phyloP scores from a whole-genome alignment of 1,140 invertebrate genomes.

The Zaprionus vittiger region DNA sequence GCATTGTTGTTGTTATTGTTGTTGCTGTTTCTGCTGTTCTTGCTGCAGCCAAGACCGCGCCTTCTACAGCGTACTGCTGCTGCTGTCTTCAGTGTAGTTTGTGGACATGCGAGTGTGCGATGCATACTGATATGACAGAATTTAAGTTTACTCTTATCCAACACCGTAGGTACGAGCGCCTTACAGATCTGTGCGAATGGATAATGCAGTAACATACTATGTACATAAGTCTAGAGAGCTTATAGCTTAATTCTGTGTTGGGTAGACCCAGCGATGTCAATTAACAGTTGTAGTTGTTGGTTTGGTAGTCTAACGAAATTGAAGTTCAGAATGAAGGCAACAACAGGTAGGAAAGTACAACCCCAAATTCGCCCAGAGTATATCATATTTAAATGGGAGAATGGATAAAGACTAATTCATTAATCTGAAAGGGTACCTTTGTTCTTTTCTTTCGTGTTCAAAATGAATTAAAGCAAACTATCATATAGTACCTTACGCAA shows the following conservation, averaged over 20 bases:
- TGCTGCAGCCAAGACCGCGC: slow-evolving; percentile 26
- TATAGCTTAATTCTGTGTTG: slow-evolving; percentile 10
- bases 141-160: slow-evolving; percentile 19
- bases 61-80: slow-evolving; percentile 53
- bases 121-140: slow-evolving; percentile 73
- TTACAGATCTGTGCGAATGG: neutral
- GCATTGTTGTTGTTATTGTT: slow-evolving; percentile 35
- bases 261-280: neutral
- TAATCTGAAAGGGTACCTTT: no score
- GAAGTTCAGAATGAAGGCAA: neutral
- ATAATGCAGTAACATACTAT: neutral
- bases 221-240: neutral
- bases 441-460: no score
- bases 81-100: slow-evolving; percentile 10
- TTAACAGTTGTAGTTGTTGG: no score
- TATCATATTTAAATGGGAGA: no score
- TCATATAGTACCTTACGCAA: no score
- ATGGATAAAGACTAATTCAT: no score
- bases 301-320: neutral
- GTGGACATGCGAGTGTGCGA: slow-evolving; percentile 68
- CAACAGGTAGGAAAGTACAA: neutral
- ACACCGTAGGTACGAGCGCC: neutral
- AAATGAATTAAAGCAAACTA: no score
- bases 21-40: slow-evolving; percentile 30
- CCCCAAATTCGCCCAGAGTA: no score